Conservation (phyloP, 1,140 invertebrate species). For the Rhagoletis pomonella region DNA sequence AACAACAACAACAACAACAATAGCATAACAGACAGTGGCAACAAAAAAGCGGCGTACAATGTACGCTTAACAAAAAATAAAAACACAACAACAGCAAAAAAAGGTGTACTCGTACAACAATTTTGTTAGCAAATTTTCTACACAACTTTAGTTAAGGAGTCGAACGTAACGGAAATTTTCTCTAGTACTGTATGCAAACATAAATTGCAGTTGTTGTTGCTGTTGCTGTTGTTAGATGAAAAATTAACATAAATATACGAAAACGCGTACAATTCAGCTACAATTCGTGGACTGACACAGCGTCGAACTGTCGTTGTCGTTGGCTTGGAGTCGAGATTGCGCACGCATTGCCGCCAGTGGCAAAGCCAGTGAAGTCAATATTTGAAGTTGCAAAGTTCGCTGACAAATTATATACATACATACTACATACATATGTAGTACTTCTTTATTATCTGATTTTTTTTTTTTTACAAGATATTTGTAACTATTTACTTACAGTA, state of each 20-base stretch:
- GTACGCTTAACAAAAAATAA: not conserved
- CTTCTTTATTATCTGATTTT: too few relatives aligned
- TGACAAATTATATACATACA: too few relatives aligned
- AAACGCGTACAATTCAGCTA: not conserved
- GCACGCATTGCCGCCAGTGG: too few relatives aligned
- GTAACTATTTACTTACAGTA: not conserved
- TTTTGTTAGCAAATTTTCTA: slow-evolving; percentile 14
- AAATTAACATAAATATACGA: slow-evolving; percentile 14
- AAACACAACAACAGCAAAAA: not conserved
- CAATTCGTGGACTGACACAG: not conserved
- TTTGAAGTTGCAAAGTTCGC: too few relatives aligned
- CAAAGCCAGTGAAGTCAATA: too few relatives aligned
- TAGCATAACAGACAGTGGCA: not conserved
- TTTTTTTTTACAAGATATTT: too few relatives aligned
- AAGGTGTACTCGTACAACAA: not conserved
- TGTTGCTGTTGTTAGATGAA: not conserved
- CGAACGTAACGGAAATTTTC: not conserved
- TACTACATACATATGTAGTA: too few relatives aligned
- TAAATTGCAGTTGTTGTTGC: not conserved
- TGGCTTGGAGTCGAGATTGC: too few relatives aligned
- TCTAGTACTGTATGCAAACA: not conserved
- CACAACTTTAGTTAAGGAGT: not conserved
- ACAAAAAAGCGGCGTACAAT: not conserved
- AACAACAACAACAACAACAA: not conserved
- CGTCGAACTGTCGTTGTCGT: not conserved